Evolutionary conservation across 2,797 vertebrate species (phyloP), one percentile per base, ranked within the genome.

Genomic region (Crocidura indochinensis): DNA sequence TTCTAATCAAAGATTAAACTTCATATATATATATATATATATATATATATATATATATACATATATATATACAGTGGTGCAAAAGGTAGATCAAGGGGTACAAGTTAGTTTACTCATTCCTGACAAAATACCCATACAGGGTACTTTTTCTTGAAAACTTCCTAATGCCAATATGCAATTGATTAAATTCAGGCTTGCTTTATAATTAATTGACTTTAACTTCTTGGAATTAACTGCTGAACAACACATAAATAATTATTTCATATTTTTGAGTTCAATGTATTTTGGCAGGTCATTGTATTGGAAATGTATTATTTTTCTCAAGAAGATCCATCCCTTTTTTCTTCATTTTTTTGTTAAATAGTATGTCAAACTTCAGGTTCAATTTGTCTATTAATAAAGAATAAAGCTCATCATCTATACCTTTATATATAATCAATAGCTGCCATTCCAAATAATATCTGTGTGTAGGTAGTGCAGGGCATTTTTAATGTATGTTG

Each of bases 401-500:
- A 90, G 47, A 24, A 24, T 6, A 1, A 6, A 62, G 8, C 5
- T 26, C n/a, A 84, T 86, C 53, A 53, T 64, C 69, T 91, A 22
- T 78, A 27, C 31, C 79, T 95, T 90, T 14, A 7, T n/a, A 75
- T 92, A n/a, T 56, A 78, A 78, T 46, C 68, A 86, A 87, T 83
- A 90, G 94, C 53, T 77, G 8, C 65, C 77, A 46, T 73, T 74
- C n/a, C 67, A 68, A 72, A 80, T 92, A 31, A 88, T 79, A 20
- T 38, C 1, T 62, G 11, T 24, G 7, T 8, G 27, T 46, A 26
- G 12, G 44, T 4, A 65, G 22, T 12, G 60, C 8, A 79, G 26
- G 74, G 84, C 46, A 51, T 93, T 84, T 65, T 90, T 60, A 91
- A 71, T 65, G 31, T 88, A 84, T 91, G 84, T 73, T 8, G 86